Base-by-base conservation (phyloP, 2,797 vertebrate genomes). In the Betta splendens region DNA sequence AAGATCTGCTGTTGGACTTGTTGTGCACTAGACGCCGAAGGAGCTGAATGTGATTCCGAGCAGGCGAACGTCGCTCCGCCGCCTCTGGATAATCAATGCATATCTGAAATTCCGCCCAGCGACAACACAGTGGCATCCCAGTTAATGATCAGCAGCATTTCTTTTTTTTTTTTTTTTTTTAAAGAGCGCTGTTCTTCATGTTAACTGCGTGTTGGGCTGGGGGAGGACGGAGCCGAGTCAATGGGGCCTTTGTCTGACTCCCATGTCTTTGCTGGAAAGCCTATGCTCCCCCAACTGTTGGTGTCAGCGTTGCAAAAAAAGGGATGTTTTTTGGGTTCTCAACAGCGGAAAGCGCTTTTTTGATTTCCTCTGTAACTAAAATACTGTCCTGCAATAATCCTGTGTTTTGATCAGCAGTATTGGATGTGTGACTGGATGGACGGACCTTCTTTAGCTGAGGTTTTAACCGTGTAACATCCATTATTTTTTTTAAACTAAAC, bases 71-170 rank as follows among this genome's bases (percentile, higher is more conserved):
- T 53, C 7, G 17, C 60, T 50, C 17, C 28, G 42, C 49, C 75
- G 16, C 9, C 16, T 77, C 70, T 61, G 50, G 63, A 75, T 79
- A 80, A 82, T 85, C 83, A 69, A 76, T 75, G 77, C 86, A 77
- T 70, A 58, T 64, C 67, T 89, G 50, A 72, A 74, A 85, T 84
- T 83, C 72, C 85, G 57, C 72, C 52, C 50, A 1, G 52, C 36
- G 16, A 63, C 62, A 68, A 63, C 69, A 64, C 78, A 75, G 71
- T 80, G 75, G 62, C 67, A 46, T 78, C 70, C 53, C 78, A 81
- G 85, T 89, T 88, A 88, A 89, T 87, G 71, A 84, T 89, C 79
- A 69, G 83, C 85, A 43, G 76, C 72, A 22, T 74, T 78, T 77
- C 65, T 63, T 45, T 42, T 72, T n/a, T n/a, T n/a, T n/a, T n/a